Evolutionary conservation across 2,888 invertebrate species (phyloP).

Genomic region (Branchellion lobata): DNA sequence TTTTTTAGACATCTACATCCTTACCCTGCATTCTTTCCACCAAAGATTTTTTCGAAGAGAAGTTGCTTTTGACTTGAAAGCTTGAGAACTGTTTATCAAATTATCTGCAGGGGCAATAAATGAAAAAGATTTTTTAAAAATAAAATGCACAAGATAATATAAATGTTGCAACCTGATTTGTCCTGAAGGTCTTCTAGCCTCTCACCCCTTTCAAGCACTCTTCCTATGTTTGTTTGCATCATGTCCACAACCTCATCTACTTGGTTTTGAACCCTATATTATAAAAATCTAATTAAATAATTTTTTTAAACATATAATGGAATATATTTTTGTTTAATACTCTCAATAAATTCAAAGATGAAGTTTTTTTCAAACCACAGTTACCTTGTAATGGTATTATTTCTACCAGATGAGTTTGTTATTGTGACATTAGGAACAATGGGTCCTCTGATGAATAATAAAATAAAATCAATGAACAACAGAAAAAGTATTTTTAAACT

Average conservation of each 20-base stretch:
- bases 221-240: slow-evolving; percentile 60
- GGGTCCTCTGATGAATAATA: slow-evolving; percentile 25
- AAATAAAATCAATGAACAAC: too few relatives aligned
- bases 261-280: slow-evolving; percentile 57
- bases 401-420: slow-evolving; percentile 21
- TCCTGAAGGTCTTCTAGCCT: slow-evolving; percentile 60
- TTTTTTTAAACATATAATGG: not conserved
- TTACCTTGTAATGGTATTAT: not conserved
- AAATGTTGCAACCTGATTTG: slow-evolving; percentile 53
- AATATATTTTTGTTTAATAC: not conserved
- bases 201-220: slow-evolving; percentile 60
- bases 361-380: not conserved
- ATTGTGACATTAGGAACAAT: slow-evolving; percentile 33
- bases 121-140: too few relatives aligned
- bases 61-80: slow-evolving; percentile 57
- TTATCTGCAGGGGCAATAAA: slow-evolving; percentile 56
- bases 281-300: slow-evolving; percentile 26
- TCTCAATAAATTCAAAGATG: not conserved
- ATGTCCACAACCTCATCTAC: slow-evolving; percentile 60
- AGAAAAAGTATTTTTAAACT: not conserved
- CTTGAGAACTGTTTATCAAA: slow-evolving; percentile 57
- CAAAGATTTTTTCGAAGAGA: slow-evolving; percentile 58
- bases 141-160: too few relatives aligned
- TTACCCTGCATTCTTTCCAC: slow-evolving; percentile 60
- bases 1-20: too few relatives aligned